These are phyloP conservation scores for Periparus ater DNA, from an alignment of 2,797 vertebrate species.

Conservation along the genomic window DNA sequence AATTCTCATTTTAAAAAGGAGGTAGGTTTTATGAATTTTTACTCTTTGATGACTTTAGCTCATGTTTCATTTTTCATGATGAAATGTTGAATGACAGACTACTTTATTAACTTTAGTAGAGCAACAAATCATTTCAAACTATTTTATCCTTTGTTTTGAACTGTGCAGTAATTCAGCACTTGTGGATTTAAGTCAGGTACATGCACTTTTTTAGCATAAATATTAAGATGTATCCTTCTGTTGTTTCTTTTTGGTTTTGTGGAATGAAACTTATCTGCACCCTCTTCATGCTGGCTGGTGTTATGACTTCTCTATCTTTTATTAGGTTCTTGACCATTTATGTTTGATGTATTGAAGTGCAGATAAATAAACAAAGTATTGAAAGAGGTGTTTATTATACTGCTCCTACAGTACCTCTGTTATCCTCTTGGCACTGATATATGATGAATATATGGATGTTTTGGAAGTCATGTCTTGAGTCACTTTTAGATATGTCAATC, in stretches of 20 bases:
- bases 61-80: rapidly evolving
- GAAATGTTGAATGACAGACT: not conserved
- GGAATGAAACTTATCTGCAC: not conserved
- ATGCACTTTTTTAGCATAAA: not conserved
- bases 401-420: not conserved
- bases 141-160: not conserved
- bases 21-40: not conserved
- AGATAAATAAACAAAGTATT: not conserved
- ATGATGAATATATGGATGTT: not conserved
- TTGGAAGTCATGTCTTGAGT: not conserved
- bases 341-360: not conserved
- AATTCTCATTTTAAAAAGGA: not conserved
- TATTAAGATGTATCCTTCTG: not conserved
- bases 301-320: not conserved
- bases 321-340: not conserved
- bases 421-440: not conserved
- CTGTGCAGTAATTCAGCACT: not conserved
- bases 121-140: not conserved
- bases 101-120: not conserved
- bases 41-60: not conserved
- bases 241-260: not conserved
- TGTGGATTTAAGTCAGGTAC: not conserved
- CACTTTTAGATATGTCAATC: not conserved
- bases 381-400: not conserved
- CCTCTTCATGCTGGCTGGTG: not conserved